Percentiles rank a stretch among this genome's conserved stretches.
Conservation (phyloP, 2,113 vertebrate species). For the Ptilorrhoa leucosticta region DNA sequence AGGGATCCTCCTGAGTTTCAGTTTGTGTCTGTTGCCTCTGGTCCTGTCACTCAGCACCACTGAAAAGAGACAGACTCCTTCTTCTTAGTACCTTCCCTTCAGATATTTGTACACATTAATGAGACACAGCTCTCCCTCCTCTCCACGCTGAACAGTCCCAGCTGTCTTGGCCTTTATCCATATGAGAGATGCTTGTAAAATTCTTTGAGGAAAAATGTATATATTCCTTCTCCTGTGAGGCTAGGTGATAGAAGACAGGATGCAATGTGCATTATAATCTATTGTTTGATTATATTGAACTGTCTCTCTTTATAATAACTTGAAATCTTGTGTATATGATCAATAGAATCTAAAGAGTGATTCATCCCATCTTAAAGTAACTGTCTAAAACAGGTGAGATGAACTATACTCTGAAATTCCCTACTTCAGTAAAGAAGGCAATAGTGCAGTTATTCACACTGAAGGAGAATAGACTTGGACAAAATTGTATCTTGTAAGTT, state of each 20-base stretch:
- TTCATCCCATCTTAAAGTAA: background rate
- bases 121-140: rapidly evolving
- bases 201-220: background rate
- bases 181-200: background rate
- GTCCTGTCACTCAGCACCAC: background rate
- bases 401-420: background rate
- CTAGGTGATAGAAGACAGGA: background rate
- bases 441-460: background rate
- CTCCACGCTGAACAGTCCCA: background rate
- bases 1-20: background rate
- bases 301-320: background rate
- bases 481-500: background rate
- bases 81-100: background rate
- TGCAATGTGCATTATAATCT: background rate
- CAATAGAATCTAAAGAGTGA: background rate
- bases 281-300: background rate
- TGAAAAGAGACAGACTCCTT: background rate
- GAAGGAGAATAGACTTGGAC: background rate
- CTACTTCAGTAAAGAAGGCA: background rate
- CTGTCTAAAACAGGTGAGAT: background rate
- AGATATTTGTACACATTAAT: background rate
- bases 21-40: background rate
- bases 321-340: background rate
- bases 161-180: background rate
- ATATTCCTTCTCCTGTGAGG: background rate